Base-by-base conservation (phyloP, 2,888 invertebrate genomes). In the Axea sp. region DNA sequence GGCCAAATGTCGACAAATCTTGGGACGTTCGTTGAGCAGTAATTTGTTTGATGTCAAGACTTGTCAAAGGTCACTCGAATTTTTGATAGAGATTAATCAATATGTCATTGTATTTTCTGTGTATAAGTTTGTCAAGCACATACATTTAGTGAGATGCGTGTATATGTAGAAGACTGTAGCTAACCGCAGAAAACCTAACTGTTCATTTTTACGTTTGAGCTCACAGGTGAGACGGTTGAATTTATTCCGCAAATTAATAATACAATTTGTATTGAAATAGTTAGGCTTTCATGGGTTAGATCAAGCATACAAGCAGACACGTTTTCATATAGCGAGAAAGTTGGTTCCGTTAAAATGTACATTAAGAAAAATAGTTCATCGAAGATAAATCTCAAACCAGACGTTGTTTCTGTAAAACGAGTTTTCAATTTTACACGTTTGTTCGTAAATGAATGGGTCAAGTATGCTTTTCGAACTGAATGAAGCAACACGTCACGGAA, bases 401-500 rank as follows among this genome's bases (percentile, higher is more conserved):
- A 55, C 15, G 9, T n/a, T 35, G 49, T 3, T 31, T 35, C 22
- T 14, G 17, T 28, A 24, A 33, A 59, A 57, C 41, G 33, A 8
- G 26, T 43, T 47, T 5, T 12, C 28, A 31, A 22, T 37, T 68
- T 17, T 15, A 43, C n/a, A n/a, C n/a, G 41, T 62, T 62, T 26
- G 28, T 15, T 17, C 12, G 4, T 30, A 41, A 57, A 45, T 15
- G 17, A 60, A 12, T 12, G 17, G 11, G 9, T 33, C 6, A 4
- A 9, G 35, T 53, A 4, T 53, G 11, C 12, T 24, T 17, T n/a
- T 15, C 11, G 7, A 51, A 62, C 26, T 33, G 35, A 73, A 60
- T 43, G 43, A 71, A 62, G 62, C 45, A 35, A 64, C 43, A 73
- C 65, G 76, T 77, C 75, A 69, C 72, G 73, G 75, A 78, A 78